Base-by-base conservation (phyloP, 2,888 invertebrate genomes). In the Eudemis profundana region DNA sequence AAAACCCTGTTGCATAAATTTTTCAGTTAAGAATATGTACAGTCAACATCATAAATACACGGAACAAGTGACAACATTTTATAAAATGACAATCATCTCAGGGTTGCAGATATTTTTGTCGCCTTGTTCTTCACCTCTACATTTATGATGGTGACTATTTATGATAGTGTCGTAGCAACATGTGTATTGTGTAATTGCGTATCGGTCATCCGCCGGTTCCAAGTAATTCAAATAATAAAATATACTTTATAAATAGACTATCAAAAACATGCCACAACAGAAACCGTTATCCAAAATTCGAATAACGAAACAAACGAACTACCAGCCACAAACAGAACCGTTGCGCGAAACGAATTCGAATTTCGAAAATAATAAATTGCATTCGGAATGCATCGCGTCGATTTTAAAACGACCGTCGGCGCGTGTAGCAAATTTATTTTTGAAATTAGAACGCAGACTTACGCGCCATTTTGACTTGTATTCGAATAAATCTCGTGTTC, bases 381-480 rank as follows among this genome's bases (percentile, higher is more conserved):
- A 51, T 53, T 69, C 68, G 64, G 68, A 62, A 69, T 69, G 78
- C 79, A 83, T 81, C 81, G 79, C 79, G 84, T 89, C 87, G 86
- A 89, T 90, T 90, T 89, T 89, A 89, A 90, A 90, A 89, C 86
- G 74, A 76, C 82, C 83, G 83, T 71, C 78, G 84, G 85, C 82
- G 87, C 83, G 85, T 82, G 83, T 84, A 82, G 84, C 89, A 81
- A 87, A 91, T 91, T 90, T 92, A 92, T 92, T 92, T 92, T 92
- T 90, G 91, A 89, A 92, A 89, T 87, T 90, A 85, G 91, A 90
- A 90, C 90, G 90, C 90, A 89, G 88, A 87, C 89, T 89, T 86
- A 83, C 83, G 83, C 89, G 85, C 89, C 84, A 87, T 89, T 90
- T 88, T 84, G 82, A 84, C 85, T 78, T 83, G 84, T 82, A 82